Base-by-base conservation (phyloP, 2,797 vertebrate species). In the Chaenodraco wilsoni region DNA sequence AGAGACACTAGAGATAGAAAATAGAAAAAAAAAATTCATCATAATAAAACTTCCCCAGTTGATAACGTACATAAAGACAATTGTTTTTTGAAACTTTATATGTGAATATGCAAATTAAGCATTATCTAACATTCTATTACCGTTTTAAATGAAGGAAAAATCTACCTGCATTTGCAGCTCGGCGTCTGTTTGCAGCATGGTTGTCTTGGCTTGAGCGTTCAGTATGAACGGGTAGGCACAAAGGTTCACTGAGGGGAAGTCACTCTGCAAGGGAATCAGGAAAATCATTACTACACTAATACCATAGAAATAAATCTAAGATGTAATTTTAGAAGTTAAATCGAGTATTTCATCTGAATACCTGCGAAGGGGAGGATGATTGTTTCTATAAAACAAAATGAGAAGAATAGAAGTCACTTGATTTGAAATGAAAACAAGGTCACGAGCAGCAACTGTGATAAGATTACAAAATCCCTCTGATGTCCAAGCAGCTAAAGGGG, bases 181-280 rank as follows among this genome's bases (percentile, higher is more conserved):
- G 46, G 97, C 98, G 27, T 99, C 97, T 0, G 97, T 99, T 93
- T 99, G 98, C 80, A 99, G 92, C 96, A 99, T 99, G 82, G 98
- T 99, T 70, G 98, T 99, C 94, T 99, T 99, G 85, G 98, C 97
- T 95, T 96, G 96, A 78, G 97, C 98, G 83, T 99, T 97, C 4
- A 99, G 96, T 88, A 99, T 96, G 93, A 99, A 99, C 61, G 98
- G 97, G 69, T 98, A 99, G 91, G 98, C 96, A 94, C 98, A 99
- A 76, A 99, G 95, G 17, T 96, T 99, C 83, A 99, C 95, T 69
- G 96, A 86, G 74, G 87, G 84, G 63, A 87, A 89, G 82, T 92
- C 88, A 74, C 93, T 96, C 98, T 99, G 91, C 56, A 90, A 88
- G 69, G 33, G 62, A 72, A 65, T 52, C 1, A 79, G 41, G 33